Evolutionary conservation across 2,113 vertebrate species (phyloP).

Genomic region (Psilopsiagon aymara): DNA sequence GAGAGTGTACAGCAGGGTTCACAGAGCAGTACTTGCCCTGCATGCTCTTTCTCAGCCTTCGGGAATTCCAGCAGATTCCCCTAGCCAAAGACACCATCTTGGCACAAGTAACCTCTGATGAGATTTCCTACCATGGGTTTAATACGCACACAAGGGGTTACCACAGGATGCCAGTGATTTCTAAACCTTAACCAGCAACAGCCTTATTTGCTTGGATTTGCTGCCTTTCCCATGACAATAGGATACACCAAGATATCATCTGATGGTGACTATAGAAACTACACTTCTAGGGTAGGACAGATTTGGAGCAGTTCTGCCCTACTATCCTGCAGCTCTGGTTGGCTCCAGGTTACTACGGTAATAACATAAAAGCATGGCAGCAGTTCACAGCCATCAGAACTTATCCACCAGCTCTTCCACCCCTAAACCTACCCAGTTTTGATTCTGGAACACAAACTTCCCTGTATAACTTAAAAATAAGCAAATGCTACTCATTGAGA

Average conservation of each 20-base stretch:
- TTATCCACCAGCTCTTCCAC: neutral
- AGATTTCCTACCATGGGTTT: neutral
- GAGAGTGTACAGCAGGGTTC: neutral
- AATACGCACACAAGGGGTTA: rapidly evolving
- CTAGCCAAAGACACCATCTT: neutral
- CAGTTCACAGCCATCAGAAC: neutral
- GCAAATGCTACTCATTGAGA: neutral
- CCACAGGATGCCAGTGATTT: neutral
- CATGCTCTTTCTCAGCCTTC: neutral
- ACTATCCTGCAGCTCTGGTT: neutral
- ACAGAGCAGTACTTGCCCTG: neutral
- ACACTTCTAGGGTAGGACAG: neutral
- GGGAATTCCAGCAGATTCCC: neutral
- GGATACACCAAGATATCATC: neutral
- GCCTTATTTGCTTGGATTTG: neutral
- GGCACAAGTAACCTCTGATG: neutral
- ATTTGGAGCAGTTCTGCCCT: neutral
- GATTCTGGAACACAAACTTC: neutral
- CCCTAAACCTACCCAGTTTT: neutral
- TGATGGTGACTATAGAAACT: neutral
- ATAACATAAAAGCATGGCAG: neutral
- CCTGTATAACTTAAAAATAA: rapidly evolving
- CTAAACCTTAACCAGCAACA: neutral
- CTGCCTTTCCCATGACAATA: neutral
- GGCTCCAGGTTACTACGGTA: neutral